phyloP scores from a whole-genome alignment of 2,888 invertebrate species.

The Microctonus hyperodae region DNA sequence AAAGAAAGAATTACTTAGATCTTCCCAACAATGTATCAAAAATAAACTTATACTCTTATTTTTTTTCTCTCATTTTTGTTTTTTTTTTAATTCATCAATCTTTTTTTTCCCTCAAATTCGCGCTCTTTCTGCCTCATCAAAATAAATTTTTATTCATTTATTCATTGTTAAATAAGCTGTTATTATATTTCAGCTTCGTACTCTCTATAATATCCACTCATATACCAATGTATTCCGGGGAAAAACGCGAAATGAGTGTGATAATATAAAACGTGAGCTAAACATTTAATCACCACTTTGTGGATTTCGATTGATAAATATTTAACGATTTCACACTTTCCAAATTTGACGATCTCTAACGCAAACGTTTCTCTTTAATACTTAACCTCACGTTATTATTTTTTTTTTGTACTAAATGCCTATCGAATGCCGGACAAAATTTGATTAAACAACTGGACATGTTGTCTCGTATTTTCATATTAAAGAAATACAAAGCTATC shows the following conservation, averaged over 20 bases:
- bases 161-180: slow-evolving; percentile 25
- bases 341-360: slow-evolving; percentile 36
- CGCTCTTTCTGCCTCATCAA: slow-evolving; percentile 25
- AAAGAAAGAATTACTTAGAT: slow-evolving; percentile 58
- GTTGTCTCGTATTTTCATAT: slow-evolving; percentile 12
- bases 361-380: slow-evolving; percentile 37
- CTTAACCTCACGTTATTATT: slow-evolving; percentile 38
- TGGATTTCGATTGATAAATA: slow-evolving; percentile 36
- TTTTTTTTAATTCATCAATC: slow-evolving; percentile 38
- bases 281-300: slow-evolving; percentile 23
- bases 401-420: slow-evolving; percentile 39
- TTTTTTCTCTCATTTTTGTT: slow-evolving; percentile 39
- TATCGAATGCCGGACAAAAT: slow-evolving; percentile 36
- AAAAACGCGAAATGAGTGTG: slow-evolving; percentile 5
- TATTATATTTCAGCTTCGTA: slow-evolving; percentile 34
- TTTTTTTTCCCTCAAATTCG: slow-evolving; percentile 33
- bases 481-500: slow-evolving; percentile 13
- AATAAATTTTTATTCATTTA: slow-evolving; percentile 22
- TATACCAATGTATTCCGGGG: slow-evolving; percentile 10
- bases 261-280: slow-evolving; percentile 1
- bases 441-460: slow-evolving; percentile 21
- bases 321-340: slow-evolving; percentile 31
- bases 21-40: slow-evolving; percentile 63
- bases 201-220: slow-evolving; percentile 36
- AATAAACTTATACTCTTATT: slow-evolving; percentile 61